Evolutionary conservation across 2,797 vertebrate genomes (phyloP), one percentile per base, ranked within the genome.

Genomic region (Mionectes olivaceus): DNA sequence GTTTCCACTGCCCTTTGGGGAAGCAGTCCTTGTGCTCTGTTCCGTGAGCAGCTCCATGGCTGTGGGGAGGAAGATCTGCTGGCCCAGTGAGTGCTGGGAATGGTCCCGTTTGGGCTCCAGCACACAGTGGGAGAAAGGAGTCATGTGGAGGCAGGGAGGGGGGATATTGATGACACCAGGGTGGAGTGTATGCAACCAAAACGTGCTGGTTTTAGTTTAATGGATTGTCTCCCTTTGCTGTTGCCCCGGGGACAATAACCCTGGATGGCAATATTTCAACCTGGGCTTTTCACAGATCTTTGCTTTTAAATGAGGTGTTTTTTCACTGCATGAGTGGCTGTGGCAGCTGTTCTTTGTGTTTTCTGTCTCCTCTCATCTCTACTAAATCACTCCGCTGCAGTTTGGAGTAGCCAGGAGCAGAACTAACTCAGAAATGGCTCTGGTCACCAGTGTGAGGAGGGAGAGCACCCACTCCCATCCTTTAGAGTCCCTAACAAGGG

Each of bases 281-380:
- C 95, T 93, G 95, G 96, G 96, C 97, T 97, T 97, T 96, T 97
- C 96, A 97, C 96, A 89, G 96, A 97, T 95, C 93, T 96, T 97
- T 96, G 96, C 97, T 97, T 97, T 97, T 95, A 96, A 97, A 97
- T 52, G 90, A 97, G 96, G 96, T 97, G 96, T 97, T 97, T 95
- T 96, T 97, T 97, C 96, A 97, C 96, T 97, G 97, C 97, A 97
- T 97, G 97, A 96, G 92, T 97, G 97, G 97, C 97, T 98, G 97
- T 97, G 95, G 97, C 97, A 97, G 96, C 96, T 97, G 95, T 96
- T 96, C 90, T 97, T 93, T 96, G 94, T 96, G 94, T 97, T 97
- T 96, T 96, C 96, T 97, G 96, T 97, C 95, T 97, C 95, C 94
- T 97, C 96, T 97, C 96, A 97, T 97, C 96, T 97, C 95, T 96